Base-by-base conservation (phyloP, 2,797 vertebrate genomes). In the Gastrophryne carolinensis region DNA sequence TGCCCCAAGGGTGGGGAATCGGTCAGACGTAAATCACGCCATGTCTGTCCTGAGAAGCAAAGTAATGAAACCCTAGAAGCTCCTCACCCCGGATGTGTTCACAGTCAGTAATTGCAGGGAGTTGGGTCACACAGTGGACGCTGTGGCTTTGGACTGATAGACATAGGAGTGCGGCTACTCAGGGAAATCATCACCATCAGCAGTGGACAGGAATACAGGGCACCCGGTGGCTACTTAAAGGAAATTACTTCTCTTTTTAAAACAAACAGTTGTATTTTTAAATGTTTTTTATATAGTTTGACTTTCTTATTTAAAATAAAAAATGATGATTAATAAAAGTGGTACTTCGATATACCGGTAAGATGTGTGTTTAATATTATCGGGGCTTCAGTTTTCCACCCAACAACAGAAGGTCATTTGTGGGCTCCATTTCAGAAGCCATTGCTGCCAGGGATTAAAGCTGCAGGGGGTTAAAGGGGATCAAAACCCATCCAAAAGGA, bases 261-360 rank as follows among this genome's bases (percentile, higher is more conserved):
- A 47, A 27, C 26, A 49, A 64, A 30, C 27, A 17, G 29, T 49
- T 11, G 17, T 53, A 35, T 32, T 67, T 50, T 27, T 65, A 24
- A 37, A n/a, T 24, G 63, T 8, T 64, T 37, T 64, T 54, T 73
- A 65, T 73, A 73, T 56, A 73, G 71, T 54, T 73, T 73, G 32
- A 64, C 29, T 73, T 63, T 64, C 26, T 64, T 64, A 64, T 73
- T 73, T 64, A 73, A 73, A 73, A 32, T n/a, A n/a, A 17, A 56
- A 32, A 39, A 30, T 17, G n/a, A 24, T 15, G 15, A 47, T 35
- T 64, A 73, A 73, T 63, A 73, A 73, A 47, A 65, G 56, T 49
- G 68, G 67, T 70, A 70, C 67, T 56, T 69, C 21, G 19, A 69
- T 29, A 49, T 32, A 17, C 5, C 17, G n/a, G 10, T 39, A 24